These are phyloP conservation scores for Hylaeus volcanicus DNA, from an alignment of 1,140 invertebrate species.

Conservation along the genomic window DNA sequence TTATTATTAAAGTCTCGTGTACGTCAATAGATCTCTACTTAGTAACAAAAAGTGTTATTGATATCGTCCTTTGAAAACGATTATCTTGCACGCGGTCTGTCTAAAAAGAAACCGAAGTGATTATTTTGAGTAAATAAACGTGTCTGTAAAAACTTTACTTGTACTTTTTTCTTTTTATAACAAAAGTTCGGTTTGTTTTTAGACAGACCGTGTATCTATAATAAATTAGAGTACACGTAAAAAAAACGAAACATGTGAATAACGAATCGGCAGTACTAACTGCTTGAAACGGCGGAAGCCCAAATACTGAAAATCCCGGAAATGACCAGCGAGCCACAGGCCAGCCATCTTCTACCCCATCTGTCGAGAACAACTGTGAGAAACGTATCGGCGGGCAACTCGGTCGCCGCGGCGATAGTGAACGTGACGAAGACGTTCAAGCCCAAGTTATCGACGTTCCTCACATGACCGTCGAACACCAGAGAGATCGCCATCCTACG, in stretches of 20 bases:
- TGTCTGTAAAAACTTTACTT: too few species aligned
- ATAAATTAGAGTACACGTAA: too few species aligned
- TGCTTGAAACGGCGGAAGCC: conserved; percentile 85
- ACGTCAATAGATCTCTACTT: too few species aligned
- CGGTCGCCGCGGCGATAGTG: conserved; percentile 90
- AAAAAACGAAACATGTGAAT: not conserved
- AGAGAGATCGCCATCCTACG: conserved; percentile 90
- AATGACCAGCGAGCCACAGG: conserved; percentile 88
- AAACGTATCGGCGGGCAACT: conserved; percentile 91
- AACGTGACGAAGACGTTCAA: conserved; percentile 91
- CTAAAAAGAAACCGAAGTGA: too few species aligned
- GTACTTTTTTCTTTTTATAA: too few species aligned
- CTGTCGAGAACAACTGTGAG: conserved; percentile 89
- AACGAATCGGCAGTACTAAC: conserved; percentile 75
- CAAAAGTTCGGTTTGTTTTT: too few species aligned
- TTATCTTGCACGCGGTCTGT: too few species aligned
- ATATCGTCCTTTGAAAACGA: too few species aligned
- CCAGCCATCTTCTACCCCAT: conserved; percentile 91
- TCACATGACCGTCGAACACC: conserved; percentile 92
- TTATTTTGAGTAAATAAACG: too few species aligned
- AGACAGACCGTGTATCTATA: too few species aligned
- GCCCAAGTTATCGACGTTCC: conserved; percentile 90
- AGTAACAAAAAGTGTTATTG: too few species aligned
- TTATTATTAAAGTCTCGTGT: too few species aligned
- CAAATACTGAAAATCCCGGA: conserved; percentile 90